phyloP scores from a whole-genome alignment of 2,888 invertebrate species.

The Phalangium opilio region DNA sequence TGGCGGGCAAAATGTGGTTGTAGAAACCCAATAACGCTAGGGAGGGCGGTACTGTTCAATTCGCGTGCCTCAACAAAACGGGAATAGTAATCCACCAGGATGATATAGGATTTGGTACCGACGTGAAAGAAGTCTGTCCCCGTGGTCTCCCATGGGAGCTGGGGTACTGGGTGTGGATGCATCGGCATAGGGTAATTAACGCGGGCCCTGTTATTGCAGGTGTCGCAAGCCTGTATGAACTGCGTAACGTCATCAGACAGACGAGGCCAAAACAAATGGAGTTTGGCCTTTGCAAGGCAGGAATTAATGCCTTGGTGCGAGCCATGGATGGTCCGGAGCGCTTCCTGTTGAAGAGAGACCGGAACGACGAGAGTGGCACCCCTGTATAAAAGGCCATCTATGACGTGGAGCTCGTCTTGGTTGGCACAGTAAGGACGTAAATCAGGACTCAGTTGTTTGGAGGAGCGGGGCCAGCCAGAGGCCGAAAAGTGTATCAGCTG shows the following conservation, averaged over 20 bases:
- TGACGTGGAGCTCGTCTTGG: constrained; percentile 4
- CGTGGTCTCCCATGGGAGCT: constrained; percentile 5
- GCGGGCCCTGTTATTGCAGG: constrained; percentile 1
- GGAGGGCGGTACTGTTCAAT: not conserved
- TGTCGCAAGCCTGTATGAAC: constrained; percentile 1
- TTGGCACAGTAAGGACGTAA: constrained; percentile 1
- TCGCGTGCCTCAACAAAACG: constrained; percentile 3
- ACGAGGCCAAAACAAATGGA: constrained; percentile 4
- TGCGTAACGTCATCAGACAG: not conserved
- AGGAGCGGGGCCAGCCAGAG: constrained; percentile 4
- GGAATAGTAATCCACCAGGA: constrained; percentile 5
- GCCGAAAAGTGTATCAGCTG: not conserved
- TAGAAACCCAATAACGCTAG: constrained; percentile 3
- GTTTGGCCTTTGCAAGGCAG: constrained; percentile 5
- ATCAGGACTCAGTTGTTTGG: not conserved
- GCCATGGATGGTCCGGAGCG: not conserved
- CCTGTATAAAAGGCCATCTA: constrained; percentile 3
- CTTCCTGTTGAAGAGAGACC: constrained; percentile 1
- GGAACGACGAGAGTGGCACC: constrained; percentile 1
- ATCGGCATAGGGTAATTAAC: constrained; percentile 1
- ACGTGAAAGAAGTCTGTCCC: constrained; percentile 4
- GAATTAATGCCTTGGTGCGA: constrained; percentile 3
- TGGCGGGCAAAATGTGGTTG: constrained; percentile 6
- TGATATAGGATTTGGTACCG: not conserved
- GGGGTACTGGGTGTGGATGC: not conserved